Percentiles rank a stretch among this genome's conserved stretches.
Evolutionary conservation across 1,140 invertebrate genomes (phyloP).

Genomic region (Hylyphantes graminicola): DNA sequence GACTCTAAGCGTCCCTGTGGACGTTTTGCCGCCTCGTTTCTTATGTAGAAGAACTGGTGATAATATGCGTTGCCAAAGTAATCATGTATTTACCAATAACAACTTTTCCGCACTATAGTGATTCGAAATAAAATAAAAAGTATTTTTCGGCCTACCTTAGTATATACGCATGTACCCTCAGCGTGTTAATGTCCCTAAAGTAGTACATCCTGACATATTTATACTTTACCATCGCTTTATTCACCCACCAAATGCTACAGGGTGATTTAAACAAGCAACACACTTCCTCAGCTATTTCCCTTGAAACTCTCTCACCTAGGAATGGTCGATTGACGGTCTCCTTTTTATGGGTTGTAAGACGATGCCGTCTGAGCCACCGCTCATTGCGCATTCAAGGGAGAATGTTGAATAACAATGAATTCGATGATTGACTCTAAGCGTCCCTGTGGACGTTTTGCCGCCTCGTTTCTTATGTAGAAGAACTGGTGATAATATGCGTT

Average conservation of each 20-base stretch:
- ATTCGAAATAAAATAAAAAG: too few species aligned
- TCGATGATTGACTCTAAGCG: slow-evolving; percentile 40
- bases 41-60: slow-evolving; percentile 49
- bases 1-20: slow-evolving; percentile 37
- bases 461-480: slow-evolving; percentile 56
- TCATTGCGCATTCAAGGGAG: slow-evolving; percentile 48
- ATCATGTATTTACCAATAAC: too few species aligned
- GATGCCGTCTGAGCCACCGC: slow-evolving; percentile 31
- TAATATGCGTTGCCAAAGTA: slow-evolving; percentile 54
- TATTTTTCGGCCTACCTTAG: too few species aligned
- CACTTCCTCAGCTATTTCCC: slow-evolving; percentile 16
- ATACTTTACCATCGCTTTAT: too few species aligned
- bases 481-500: slow-evolving; percentile 46
- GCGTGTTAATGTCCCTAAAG: too few species aligned
- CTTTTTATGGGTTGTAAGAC: slow-evolving; percentile 37
- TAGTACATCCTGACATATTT: too few species aligned
- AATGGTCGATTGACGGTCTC: slow-evolving; percentile 23
- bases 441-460: slow-evolving; percentile 21
- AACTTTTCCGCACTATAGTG: too few species aligned
- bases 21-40: slow-evolving; percentile 39
- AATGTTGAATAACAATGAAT: slow-evolving; percentile 57
- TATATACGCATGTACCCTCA: not conserved
- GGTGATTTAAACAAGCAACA: too few species aligned
- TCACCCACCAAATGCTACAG: too few species aligned
- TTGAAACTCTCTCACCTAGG: too few species aligned